These are phyloP conservation scores for Gymnodraco acuticeps DNA, from an alignment of 2,797 vertebrate species.

Conservation along the genomic window DNA sequence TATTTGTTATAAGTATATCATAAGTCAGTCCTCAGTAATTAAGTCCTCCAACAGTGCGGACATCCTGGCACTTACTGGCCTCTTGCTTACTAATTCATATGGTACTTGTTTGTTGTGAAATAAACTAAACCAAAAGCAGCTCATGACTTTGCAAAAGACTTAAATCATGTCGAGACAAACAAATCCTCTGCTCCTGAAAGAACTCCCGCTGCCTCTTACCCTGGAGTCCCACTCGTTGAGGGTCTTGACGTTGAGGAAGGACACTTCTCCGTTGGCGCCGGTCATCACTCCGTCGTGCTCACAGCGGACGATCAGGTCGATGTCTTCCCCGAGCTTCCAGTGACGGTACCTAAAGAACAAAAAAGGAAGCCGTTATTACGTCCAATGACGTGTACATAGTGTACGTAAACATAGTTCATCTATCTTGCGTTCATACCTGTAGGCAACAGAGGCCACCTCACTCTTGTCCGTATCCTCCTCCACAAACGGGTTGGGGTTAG, in stretches of 20 bases:
- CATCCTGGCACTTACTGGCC: no score
- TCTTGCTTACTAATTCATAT: no score
- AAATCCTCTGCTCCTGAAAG: no score
- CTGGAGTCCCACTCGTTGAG: slow-evolving; percentile 99
- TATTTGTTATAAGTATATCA: no score
- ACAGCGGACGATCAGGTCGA: slow-evolving; percentile 97
- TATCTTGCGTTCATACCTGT: slow-evolving; percentile 84
- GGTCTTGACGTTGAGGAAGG: slow-evolving; percentile 98
- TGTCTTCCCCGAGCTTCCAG: slow-evolving; percentile 98
- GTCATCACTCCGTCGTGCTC: slow-evolving; percentile 99
- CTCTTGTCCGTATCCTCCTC: slow-evolving; percentile 98
- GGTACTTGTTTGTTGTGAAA: no score
- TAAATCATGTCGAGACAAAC: no score
- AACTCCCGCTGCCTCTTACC: slow-evolving; percentile 81
- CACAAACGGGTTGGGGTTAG: slow-evolving; percentile 95
- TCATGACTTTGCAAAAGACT: not conserved
- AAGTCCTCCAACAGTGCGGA: no score
- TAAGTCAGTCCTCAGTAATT: no score
- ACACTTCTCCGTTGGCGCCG: slow-evolving; percentile 96
- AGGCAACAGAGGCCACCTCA: slow-evolving; percentile 96
- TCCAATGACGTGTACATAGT: not conserved
- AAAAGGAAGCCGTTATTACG: not conserved
- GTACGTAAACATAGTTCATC: no score
- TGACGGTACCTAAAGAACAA: slow-evolving; percentile 89
- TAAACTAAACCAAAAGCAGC: not conserved